These are phyloP conservation scores for Petrophora chlorosata DNA, from an alignment of 2,888 invertebrate genomes.

Conservation along the genomic window DNA sequence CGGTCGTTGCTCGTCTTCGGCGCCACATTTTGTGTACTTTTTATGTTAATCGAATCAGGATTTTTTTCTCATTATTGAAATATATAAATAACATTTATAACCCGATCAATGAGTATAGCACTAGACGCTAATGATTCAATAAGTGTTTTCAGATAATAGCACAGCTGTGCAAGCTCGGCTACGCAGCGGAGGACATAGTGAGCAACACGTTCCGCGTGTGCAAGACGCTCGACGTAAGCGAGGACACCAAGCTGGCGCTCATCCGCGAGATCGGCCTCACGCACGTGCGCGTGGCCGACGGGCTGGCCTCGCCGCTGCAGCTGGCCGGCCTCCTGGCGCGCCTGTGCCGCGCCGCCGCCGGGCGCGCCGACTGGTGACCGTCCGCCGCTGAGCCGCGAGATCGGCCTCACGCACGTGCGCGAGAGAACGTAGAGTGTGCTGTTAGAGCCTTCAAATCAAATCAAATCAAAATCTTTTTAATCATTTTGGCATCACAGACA, in stretches of 20 bases:
- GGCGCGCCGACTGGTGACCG: constrained; percentile 39
- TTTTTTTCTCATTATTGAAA: no score
- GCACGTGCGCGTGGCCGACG: constrained; percentile 95
- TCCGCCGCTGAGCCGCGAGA: neutral
- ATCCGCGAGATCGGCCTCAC: constrained; percentile 96
- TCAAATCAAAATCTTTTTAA: no score
- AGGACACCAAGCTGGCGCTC: constrained; percentile 92
- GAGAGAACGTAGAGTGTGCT: no score
- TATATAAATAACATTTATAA: neutral
- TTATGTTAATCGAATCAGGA: no score
- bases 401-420: no score
- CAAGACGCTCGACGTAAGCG: constrained; percentile 92
- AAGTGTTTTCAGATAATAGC: constrained; percentile 86
- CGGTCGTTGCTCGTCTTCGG: no score
- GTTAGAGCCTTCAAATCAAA: no score
- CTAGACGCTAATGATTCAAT: no score
- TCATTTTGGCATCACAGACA: no score
- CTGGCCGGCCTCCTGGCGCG: constrained; percentile 94
- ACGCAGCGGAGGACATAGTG: constrained; percentile 98
- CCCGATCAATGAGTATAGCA: no score
- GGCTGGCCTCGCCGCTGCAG: constrained; percentile 93
- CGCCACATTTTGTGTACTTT: no score
- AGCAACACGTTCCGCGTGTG: constrained; percentile 97
- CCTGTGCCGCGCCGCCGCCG: constrained; percentile 85
- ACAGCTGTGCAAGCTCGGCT: constrained; percentile 96